Evolutionary conservation across 2,113 vertebrate genomes (phyloP), one percentile per base, ranked within the genome.

Genomic region (Sminthopsis crassicaudata): DNA sequence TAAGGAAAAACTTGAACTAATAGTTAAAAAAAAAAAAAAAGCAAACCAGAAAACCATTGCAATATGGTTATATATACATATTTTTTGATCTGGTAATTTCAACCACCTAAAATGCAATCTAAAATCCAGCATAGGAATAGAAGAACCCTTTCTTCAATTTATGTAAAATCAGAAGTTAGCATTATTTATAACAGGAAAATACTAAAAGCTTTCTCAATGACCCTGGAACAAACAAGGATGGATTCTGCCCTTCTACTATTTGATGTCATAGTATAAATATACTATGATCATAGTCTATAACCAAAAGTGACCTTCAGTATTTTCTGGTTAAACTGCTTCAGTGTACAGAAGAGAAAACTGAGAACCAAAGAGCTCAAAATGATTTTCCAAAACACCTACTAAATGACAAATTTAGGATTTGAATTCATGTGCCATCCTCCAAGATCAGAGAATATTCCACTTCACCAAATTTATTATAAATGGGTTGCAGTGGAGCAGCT

Each of bases 101-200:
- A 94, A 92, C 57, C 53, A 95, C 22, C 14, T 52, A 53, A 90
- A 53, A 92, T 84, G 60, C 2, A 97, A 6, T 46, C 48, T 90
- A 10, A 51, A 94, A 91, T 42, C 7, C 51, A 94, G 3, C 67
- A 84, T 84, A 46, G 2, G 11, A 93, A 2, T 94, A 50, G 91
- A 95, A 94, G n/a, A 42, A 84, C 36, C 36, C 67, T 84, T 22
- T n/a, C 67, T 84, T 84, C 67, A 84, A 84, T 84, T 84, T 22
- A 4, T 84, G 36, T 84, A 42, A 84, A 42, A 84, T 42, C 36
- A 84, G 42, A 42, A 84, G 67, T 42, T 76, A 76, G 1, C n/a
- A 42, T 76, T 76, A 76, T n/a, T 84, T 84, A 16, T 22, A 42
- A 22, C 16, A 84, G 36, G n/a, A 22, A 22, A 42, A 84, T 84